A percentile compares a stretch with the other conserved stretches of the same genome.
phyloP scores from a whole-genome alignment of 2,113 vertebrate species.

The Gila orcuttii region DNA sequence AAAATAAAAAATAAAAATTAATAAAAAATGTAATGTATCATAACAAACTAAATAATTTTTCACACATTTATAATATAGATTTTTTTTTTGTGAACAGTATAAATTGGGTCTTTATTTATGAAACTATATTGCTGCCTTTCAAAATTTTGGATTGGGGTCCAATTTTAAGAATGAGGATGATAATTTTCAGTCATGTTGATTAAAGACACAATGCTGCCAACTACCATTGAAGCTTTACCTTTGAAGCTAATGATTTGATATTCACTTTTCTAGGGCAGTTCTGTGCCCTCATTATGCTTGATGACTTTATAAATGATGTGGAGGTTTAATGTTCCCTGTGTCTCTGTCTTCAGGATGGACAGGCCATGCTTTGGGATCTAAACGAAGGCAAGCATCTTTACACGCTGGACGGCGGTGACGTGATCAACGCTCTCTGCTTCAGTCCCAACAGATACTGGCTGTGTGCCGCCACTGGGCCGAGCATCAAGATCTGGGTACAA shows the following conservation, averaged over 20 bases:
- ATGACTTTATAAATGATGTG: background rate
- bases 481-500: slow-evolving; percentile 96
- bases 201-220: background rate
- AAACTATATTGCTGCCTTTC: too few relatives aligned
- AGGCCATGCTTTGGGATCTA: slow-evolving; percentile 97
- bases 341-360: slow-evolving; percentile 81
- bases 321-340: background rate
- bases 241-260: background rate
- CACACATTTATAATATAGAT: too few relatives aligned
- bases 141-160: too few relatives aligned
- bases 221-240: background rate
- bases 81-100: too few relatives aligned
- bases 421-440: slow-evolving; percentile 94
- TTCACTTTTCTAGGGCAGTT: background rate
- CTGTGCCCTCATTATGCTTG: background rate
- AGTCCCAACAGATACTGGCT: slow-evolving; percentile 98
- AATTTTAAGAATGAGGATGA: too few relatives aligned
- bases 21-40: too few relatives aligned
- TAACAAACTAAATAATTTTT: too few relatives aligned
- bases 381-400: slow-evolving; percentile 97
- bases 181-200: background rate
- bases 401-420: slow-evolving; percentile 91
- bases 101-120: too few relatives aligned
- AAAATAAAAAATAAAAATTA: too few relatives aligned
- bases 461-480: slow-evolving; percentile 93